Evolutionary conservation across 2,113 vertebrate genomes (phyloP), one percentile per base, ranked within the genome.

Genomic region (Bombycilla garrulus): DNA sequence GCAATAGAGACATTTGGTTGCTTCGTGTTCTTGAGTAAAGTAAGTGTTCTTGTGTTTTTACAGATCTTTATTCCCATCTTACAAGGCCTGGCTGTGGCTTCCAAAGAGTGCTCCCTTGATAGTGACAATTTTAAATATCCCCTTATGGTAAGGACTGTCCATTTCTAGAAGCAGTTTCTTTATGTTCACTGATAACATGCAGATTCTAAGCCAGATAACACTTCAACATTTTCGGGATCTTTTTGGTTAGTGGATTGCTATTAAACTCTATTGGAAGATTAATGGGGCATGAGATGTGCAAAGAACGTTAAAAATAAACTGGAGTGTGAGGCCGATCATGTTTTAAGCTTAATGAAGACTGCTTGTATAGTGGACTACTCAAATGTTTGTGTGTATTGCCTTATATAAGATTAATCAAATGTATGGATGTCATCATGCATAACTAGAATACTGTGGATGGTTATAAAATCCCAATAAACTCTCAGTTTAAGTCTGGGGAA

Each of bases 41-140:
- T 62, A 6, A 76, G n/a, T 92, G 25, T 21, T 6, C 40, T 90
- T 96, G 21, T 95, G 19, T 51, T 94, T 95, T 93, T 80, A 38
- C 97, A 99, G 99, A 99, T 99, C 90, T 99, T 99, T 95, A 97
- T 98, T 96, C 99, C 99, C 58, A 99, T 99, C 94, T 98, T 99
- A 93, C 98, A 99, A 98, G 99, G 99, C 76, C 97, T 99, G 95
- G 98, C 98, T 91, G 96, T 98, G 91, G 99, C 99, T 96, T 99
- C 99, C 91, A 99, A 99, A 98, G 99, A 99, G 97, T 99, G 99
- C 96, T 99, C 99, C 86, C 98, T 99, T 16, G 99, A 99, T 81
- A 99, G 98, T 79, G 99, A 99, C 98, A 99, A 99, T 97, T 99
- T 99, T 97, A 99, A 99, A 97, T 99, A 99, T 71, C 99, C 99